Evolutionary conservation across 2,888 invertebrate species (phyloP).

Genomic region (Drosophila siamana): DNA sequence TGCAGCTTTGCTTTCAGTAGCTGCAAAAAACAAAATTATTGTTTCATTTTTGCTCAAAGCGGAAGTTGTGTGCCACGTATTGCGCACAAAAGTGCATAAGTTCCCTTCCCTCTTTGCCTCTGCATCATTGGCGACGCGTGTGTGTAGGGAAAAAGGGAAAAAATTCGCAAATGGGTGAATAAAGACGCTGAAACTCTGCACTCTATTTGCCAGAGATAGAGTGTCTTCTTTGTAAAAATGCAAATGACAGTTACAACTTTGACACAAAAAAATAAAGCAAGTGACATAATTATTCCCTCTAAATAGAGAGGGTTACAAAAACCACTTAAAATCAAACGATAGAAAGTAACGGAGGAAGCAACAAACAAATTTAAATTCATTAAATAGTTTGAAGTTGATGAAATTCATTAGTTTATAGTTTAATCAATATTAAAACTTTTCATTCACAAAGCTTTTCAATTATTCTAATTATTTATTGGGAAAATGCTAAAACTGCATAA

Average conservation of each 20-base stretch:
- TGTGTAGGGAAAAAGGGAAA: neutral
- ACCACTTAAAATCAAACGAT: too few species aligned
- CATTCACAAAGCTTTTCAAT: too few species aligned
- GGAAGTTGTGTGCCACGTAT: conserved; percentile 30
- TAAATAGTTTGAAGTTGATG: too few species aligned
- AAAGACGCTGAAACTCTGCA: neutral
- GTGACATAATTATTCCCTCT: neutral
- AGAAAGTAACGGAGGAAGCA: too few species aligned
- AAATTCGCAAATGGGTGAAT: neutral
- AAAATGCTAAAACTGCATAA: neutral
- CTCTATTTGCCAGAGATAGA: neutral
- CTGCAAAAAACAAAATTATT: conserved; percentile 44
- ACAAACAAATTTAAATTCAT: too few species aligned
- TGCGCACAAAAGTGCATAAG: conserved; percentile 26
- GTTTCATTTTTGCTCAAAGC: conserved; percentile 37
- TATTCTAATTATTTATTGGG: too few species aligned
- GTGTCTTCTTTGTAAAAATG: neutral
- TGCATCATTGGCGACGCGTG: neutral
- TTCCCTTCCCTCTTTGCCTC: neutral
- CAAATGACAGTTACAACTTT: neutral
- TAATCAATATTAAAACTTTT: too few species aligned
- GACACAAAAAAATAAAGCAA: neutral
- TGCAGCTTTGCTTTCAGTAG: conserved; percentile 37
- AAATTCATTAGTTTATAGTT: too few species aligned
- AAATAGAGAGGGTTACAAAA: too few species aligned